Conservation (phyloP, 1,140 invertebrate genomes). For the Eueides isabella region DNA sequence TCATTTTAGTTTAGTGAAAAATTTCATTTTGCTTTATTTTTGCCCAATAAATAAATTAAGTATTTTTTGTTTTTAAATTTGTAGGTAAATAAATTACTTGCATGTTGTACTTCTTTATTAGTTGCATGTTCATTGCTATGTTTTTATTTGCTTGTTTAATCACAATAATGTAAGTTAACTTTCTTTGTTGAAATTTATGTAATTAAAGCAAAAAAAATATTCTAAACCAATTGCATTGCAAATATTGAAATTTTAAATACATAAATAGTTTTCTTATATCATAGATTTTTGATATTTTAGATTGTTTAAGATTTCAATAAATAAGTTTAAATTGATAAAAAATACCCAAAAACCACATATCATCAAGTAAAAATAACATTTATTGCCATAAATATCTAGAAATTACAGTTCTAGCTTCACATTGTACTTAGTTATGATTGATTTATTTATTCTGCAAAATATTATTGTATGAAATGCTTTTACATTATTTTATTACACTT, state of each 20-base stretch:
- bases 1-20: background rate
- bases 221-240: too few relatives aligned
- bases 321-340: too few relatives aligned
- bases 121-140: conserved; percentile 2
- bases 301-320: too few relatives aligned
- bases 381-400: background rate
- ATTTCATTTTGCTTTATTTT: conserved; percentile 23
- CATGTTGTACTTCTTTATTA: background rate
- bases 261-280: too few relatives aligned
- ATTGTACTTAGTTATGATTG: background rate
- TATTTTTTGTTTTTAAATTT: conserved; percentile 1
- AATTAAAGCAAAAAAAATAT: too few relatives aligned
- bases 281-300: too few relatives aligned
- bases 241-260: too few relatives aligned
- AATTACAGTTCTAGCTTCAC: background rate
- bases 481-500: conserved; percentile 5
- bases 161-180: background rate
- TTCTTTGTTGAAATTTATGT: background rate
- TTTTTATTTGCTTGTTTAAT: background rate
- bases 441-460: background rate
- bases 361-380: background rate
- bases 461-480: conserved; percentile 7
- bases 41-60: conserved; percentile 18
- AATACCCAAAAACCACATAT: background rate
- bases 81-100: background rate